phyloP scores from a whole-genome alignment of 2,888 invertebrate species.

The Automeris io region DNA sequence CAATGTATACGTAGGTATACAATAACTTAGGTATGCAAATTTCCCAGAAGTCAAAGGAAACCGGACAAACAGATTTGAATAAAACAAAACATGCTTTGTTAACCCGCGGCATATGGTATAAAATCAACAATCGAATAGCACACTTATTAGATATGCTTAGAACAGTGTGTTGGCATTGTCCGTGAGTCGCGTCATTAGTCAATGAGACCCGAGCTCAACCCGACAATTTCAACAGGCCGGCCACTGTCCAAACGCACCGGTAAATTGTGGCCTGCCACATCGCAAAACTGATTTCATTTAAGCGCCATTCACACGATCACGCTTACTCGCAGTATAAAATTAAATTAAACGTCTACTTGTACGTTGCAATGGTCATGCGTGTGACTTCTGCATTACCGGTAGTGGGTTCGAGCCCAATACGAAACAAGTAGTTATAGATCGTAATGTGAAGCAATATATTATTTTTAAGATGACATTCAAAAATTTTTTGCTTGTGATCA shows the following conservation, averaged over 20 bases:
- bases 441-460: no score
- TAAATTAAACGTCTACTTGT: no score
- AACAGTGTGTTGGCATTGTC: conserved; percentile 45
- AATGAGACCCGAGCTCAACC: conserved; percentile 54
- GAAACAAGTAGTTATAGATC: no score
- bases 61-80: conserved; percentile 7
- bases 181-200: conserved; percentile 66
- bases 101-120: conserved; percentile 48
- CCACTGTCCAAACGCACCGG: conserved; percentile 42
- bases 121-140: conserved; percentile 55
- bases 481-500: no score
- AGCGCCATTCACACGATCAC: no score
- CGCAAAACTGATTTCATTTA: conserved; percentile 64
- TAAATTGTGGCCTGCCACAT: conserved; percentile 71
- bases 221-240: conserved; percentile 60
- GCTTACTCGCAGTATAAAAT: no score
- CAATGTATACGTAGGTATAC: no score
- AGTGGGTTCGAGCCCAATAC: no score
- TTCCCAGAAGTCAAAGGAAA: conserved; percentile 7
- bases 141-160: conserved; percentile 56
- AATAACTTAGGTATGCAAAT: no score
- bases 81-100: conserved; percentile 7
- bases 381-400: no score
- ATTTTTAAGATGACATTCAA: no score
- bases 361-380: no score